phyloP scores from a whole-genome alignment of 2,797 vertebrate species.

The Spizella passerina region DNA sequence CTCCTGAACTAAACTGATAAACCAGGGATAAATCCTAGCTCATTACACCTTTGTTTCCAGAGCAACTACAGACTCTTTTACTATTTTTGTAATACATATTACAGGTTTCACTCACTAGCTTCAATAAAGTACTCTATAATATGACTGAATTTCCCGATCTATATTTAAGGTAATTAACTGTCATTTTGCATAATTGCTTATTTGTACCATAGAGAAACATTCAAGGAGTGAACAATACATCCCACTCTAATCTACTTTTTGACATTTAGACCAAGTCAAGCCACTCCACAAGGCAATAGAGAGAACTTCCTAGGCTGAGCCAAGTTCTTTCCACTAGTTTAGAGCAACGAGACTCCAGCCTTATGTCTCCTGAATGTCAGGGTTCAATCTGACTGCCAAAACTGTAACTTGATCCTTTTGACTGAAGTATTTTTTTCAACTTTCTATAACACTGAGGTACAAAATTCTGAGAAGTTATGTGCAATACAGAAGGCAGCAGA shows the following conservation, averaged over 20 bases:
- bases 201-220: neutral
- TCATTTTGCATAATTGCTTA: neutral
- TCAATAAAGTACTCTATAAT: neutral
- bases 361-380: neutral
- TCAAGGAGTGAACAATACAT: neutral
- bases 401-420: neutral
- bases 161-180: neutral
- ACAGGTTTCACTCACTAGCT: neutral
- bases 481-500: neutral
- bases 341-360: neutral
- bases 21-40: neutral
- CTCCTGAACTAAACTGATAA: neutral
- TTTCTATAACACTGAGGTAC: neutral
- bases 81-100: neutral
- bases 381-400: neutral
- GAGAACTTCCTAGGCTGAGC: neutral
- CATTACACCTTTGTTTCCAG: neutral
- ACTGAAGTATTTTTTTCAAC: neutral
- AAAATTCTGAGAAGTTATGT: neutral
- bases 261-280: neutral
- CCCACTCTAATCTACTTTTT: neutral
- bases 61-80: neutral
- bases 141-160: neutral
- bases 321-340: neutral
- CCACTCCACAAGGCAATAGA: neutral